phyloP scores from a whole-genome alignment of 2,888 invertebrate species.

The Tholera decimalis region DNA sequence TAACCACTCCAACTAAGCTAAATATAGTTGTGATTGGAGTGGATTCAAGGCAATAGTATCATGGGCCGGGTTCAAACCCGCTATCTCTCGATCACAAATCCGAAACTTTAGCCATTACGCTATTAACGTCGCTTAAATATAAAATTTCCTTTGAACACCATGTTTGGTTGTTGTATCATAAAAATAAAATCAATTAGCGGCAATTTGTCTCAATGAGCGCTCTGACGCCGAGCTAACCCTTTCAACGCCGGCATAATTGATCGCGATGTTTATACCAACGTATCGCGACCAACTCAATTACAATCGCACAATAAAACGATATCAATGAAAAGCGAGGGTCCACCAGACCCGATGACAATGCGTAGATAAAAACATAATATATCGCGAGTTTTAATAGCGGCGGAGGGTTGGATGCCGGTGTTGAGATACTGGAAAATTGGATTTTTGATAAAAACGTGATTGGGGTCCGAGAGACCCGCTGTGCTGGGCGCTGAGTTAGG shows the following conservation, averaged over 20 bases:
- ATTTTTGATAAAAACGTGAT: conserved; percentile 80
- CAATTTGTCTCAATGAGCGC: conserved; percentile 29
- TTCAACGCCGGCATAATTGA: conserved; percentile 44
- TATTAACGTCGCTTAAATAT: too few relatives aligned
- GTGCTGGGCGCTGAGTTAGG: conserved; percentile 64
- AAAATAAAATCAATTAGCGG: conserved; percentile 12
- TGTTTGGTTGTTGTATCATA: neutral
- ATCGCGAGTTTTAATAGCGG: conserved; percentile 69
- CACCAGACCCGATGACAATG: conserved; percentile 69
- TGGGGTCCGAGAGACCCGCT: conserved; percentile 57
- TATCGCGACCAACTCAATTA: conserved; percentile 64
- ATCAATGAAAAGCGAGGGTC: conserved; percentile 68
- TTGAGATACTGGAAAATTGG: conserved; percentile 75
- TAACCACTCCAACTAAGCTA: too few relatives aligned
- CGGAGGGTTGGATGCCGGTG: conserved; percentile 63
- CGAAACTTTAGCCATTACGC: too few relatives aligned
- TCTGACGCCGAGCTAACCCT: conserved; percentile 28
- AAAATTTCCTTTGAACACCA: too few relatives aligned
- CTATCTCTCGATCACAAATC: too few relatives aligned
- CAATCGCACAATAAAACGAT: conserved; percentile 67
- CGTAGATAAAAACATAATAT: conserved; percentile 73
- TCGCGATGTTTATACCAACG: conserved; percentile 44
- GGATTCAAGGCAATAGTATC: too few relatives aligned
- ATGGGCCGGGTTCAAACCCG: too few relatives aligned
- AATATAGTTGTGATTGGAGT: too few relatives aligned